Evolutionary conservation across 23 tunicate genomes (phyloP).

Genomic region (Halocynthia aurantium): DNA sequence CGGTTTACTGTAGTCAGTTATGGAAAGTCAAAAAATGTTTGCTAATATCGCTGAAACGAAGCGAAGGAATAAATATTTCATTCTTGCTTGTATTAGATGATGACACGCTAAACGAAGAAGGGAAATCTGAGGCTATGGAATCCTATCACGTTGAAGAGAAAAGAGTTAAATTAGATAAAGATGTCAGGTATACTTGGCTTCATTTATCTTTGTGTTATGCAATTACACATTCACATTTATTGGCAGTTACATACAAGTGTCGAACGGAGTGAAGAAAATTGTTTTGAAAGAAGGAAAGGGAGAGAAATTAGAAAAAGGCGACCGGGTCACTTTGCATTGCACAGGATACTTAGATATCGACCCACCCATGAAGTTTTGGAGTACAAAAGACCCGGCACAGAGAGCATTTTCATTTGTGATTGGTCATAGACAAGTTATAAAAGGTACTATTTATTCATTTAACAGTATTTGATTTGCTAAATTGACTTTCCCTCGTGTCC

Average conservation of each 20-base stretch:
- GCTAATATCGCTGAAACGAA: no score
- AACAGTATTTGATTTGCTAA: no score
- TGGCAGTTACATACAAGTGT: slow-evolving; percentile 40
- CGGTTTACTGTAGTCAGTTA: no score
- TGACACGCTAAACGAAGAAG: no score
- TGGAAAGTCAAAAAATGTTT: no score
- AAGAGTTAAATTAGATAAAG: no score
- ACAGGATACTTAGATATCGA: slow-evolving; percentile 57
- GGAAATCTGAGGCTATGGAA: no score
- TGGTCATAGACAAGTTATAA: slow-evolving; percentile 84
- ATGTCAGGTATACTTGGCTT: no score
- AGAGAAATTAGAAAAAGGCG: slow-evolving; percentile 34
- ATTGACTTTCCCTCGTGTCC: neutral
- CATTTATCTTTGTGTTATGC: no score
- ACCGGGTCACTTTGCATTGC: slow-evolving; percentile 71
- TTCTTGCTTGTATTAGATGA: no score
- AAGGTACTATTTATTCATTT: slow-evolving; percentile 30
- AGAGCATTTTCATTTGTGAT: slow-evolving; percentile 56
- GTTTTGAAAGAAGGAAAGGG: slow-evolving; percentile 55
- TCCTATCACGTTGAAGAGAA: no score
- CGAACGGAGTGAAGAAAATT: slow-evolving; percentile 54
- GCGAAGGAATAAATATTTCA: no score
- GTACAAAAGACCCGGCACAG: slow-evolving; percentile 79
- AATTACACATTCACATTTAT: neutral
- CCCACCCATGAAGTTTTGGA: slow-evolving; percentile 84